phyloP scores from a whole-genome alignment of 2,113 vertebrate species.

The Cyphomyrus plagiostoma region DNA sequence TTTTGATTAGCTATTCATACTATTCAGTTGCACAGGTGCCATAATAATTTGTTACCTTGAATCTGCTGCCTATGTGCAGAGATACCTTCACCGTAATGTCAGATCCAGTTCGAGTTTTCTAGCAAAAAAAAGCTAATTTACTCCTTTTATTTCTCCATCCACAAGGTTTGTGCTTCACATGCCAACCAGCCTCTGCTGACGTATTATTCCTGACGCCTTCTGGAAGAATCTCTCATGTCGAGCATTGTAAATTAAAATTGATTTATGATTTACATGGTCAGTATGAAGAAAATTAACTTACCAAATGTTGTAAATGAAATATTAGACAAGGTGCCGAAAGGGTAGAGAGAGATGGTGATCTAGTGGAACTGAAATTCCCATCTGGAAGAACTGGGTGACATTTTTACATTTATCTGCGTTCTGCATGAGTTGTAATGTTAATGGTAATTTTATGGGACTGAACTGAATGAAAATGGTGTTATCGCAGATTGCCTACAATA shows the following conservation, averaged over 20 bases:
- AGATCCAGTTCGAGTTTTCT: constrained; percentile 33
- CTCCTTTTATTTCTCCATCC: constrained; percentile 40
- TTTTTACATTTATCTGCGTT: constrained; percentile 96
- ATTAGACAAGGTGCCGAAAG: constrained; percentile 80
- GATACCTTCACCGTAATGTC: neutral
- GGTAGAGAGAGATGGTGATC: constrained; percentile 89
- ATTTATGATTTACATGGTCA: constrained; percentile 99
- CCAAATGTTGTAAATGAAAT: constrained; percentile 98
- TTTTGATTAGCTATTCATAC: neutral
- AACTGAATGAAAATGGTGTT: constrained; percentile 94
- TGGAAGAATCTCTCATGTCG: constrained; percentile 86
- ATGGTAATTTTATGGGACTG: constrained; percentile 99
- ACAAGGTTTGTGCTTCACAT: constrained; percentile 56
- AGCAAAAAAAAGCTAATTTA: constrained; percentile 34
- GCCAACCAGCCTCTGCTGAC: constrained; percentile 70
- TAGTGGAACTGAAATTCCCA: constrained; percentile 93
- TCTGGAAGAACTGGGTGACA: constrained; percentile 97
- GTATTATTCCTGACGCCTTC: constrained; percentile 75
- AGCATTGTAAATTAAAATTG: constrained; percentile 99
- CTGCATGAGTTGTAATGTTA: constrained; percentile 99
- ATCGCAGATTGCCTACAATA: constrained; percentile 91
- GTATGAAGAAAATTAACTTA: constrained; percentile 98
- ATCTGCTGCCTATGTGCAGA: neutral
- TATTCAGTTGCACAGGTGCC: neutral
- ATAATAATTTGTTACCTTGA: neutral